These are phyloP conservation scores for Heliconius ethilla DNA, from an alignment of 2,888 invertebrate species.

Conservation along the genomic window DNA sequence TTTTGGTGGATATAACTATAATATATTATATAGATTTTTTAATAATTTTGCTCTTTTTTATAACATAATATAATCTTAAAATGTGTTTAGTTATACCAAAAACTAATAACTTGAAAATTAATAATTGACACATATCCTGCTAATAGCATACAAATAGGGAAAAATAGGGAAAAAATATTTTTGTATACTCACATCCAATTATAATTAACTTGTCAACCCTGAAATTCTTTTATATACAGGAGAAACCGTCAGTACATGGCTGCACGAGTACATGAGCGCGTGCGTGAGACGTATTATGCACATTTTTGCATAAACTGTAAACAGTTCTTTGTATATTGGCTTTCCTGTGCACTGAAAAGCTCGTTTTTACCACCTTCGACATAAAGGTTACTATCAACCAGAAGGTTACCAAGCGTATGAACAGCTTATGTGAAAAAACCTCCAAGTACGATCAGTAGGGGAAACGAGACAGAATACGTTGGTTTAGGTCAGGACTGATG, in stretches of 20 bases:
- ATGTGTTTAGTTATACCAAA: background rate
- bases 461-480: conserved; percentile 56
- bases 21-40: background rate
- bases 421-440: conserved; percentile 41
- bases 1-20: background rate
- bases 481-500: conserved; percentile 62
- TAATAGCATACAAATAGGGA: background rate
- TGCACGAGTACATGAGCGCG: conserved; percentile 30
- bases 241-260: conserved; percentile 42
- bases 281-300: conserved; percentile 41
- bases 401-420: conserved; percentile 13
- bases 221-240: conserved; percentile 33
- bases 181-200: background rate
- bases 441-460: conserved; percentile 62
- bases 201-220: conserved; percentile 33
- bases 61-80: background rate
- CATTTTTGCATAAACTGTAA: conserved; percentile 47
- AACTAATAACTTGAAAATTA: background rate
- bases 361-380: conserved; percentile 20
- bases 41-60: background rate
- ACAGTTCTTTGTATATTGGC: conserved; percentile 40
- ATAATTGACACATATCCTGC: background rate
- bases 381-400: conserved; percentile 31
- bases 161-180: background rate
- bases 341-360: conserved; percentile 33